Conservation (phyloP, 2,888 invertebrate species). For the Mythimna pallens region DNA sequence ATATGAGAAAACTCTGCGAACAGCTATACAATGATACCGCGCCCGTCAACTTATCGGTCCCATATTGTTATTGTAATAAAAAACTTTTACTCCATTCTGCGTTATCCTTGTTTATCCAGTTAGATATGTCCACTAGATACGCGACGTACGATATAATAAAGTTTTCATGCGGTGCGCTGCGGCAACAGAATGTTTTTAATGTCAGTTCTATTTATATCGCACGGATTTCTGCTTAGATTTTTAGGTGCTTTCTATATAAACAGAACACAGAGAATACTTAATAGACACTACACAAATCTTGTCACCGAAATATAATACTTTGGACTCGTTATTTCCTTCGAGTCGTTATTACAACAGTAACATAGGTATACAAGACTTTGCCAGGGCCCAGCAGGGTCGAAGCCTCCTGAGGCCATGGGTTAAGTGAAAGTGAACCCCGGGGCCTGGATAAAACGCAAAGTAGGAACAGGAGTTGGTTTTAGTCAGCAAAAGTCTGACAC, state of each 20-base stretch:
- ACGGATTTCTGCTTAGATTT: slow-evolving; percentile 4
- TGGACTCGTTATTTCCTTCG: not conserved
- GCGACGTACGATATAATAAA: slow-evolving; percentile 45
- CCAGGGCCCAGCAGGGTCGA: too few relatives aligned
- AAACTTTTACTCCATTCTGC: slow-evolving; percentile 72
- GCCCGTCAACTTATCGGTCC: slow-evolving; percentile 74
- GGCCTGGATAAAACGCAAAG: too few relatives aligned
- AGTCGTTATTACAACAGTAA: slow-evolving; percentile 2
- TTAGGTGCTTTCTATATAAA: slow-evolving; percentile 6
- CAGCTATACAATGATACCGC: slow-evolving; percentile 75
- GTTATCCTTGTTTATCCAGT: slow-evolving; percentile 64
- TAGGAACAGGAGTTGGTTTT: too few relatives aligned
- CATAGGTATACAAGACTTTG: too few relatives aligned
- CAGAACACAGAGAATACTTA: slow-evolving; percentile 7
- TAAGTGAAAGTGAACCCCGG: too few relatives aligned
- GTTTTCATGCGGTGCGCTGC: slow-evolving; percentile 37
- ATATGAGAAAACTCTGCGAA: slow-evolving; percentile 83
- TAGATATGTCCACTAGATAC: slow-evolving; percentile 51
- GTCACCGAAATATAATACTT: not conserved
- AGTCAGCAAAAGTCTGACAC: too few relatives aligned
- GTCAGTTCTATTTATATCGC: slow-evolving; percentile 22
- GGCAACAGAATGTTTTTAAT: slow-evolving; percentile 32
- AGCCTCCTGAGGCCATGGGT: too few relatives aligned
- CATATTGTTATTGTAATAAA: slow-evolving; percentile 80
- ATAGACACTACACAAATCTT: not conserved